These are phyloP conservation scores for Anorthoa munda DNA, from an alignment of 2,888 invertebrate species.

Conservation along the genomic window DNA sequence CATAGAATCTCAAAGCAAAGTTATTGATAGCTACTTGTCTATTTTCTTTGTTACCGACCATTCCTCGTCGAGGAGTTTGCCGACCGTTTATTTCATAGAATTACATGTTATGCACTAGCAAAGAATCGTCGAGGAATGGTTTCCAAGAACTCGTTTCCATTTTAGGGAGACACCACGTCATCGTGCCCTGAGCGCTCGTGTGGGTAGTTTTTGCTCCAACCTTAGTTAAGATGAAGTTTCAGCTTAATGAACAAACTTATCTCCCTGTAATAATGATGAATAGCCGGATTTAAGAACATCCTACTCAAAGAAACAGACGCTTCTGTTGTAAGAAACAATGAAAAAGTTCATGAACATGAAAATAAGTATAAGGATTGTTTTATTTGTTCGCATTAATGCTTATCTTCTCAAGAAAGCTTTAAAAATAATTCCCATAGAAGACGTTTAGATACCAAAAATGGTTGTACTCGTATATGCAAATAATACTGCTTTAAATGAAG, in stretches of 20 bases:
- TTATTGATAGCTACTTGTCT: conserved; percentile 12
- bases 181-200: conserved; percentile 61
- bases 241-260: conserved; percentile 57
- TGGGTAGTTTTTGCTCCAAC: conserved; percentile 67
- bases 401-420: conserved; percentile 9
- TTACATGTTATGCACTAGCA: conserved; percentile 62
- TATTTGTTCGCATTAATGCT: conserved; percentile 16
- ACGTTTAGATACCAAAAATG: conserved; percentile 10
- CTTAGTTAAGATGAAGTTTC: conserved; percentile 70
- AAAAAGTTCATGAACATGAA: conserved; percentile 37
- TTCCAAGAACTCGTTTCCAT: conserved; percentile 70
- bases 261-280: conserved; percentile 46
- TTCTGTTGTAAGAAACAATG: conserved; percentile 40
- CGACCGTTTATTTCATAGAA: conserved; percentile 63
- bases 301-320: conserved; percentile 26
- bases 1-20: conserved; percentile 23
- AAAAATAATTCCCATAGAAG: conserved; percentile 8
- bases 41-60: conserved; percentile 47
- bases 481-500: conserved; percentile 11
- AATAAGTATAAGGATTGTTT: conserved; percentile 11
- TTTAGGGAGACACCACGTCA: conserved; percentile 73
- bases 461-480: conserved; percentile 3
- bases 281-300: conserved; percentile 37
- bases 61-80: conserved; percentile 31
- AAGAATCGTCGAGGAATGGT: conserved; percentile 64